Evolutionary conservation across 2,113 vertebrate genomes (phyloP), one percentile per base, ranked within the genome.

Genomic region (Erpornis zantholeuca): DNA sequence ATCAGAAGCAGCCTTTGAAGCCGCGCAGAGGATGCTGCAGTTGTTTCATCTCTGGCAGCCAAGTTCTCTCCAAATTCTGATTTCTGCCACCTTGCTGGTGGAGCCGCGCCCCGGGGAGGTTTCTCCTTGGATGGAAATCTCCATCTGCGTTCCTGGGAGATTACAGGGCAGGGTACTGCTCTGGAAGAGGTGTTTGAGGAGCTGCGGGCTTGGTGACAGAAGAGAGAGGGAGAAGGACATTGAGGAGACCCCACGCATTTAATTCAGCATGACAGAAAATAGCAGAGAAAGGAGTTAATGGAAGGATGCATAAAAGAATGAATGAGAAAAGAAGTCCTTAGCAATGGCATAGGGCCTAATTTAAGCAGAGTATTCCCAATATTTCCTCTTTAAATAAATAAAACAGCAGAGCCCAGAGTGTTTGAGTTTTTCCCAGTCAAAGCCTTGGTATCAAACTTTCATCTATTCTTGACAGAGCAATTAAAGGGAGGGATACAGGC

Each of bases 391-490:
- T 72, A 82, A 87, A 92, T 82, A 87, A 84, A 60, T 89, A 87
- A 76, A 64, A 85, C 81, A 91, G 85, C 90, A 76, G 73, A 92
- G 29, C 78, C 80, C 64, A 42, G 81, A 80, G 68, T 66, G 54
- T 82, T 96, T 94, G 71, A 86, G 60, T 78, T 81, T 79, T 54
- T 90, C 81, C 54, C 78, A 92, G 94, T 75, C 90, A 84, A 96
- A 94, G 93, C 87, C 33, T 57, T 24, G 7, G 81, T 54, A 90
- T 96, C 85, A 83, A 94, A 88, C 93, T 96, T 97, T 94, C 94
- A 97, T 97, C 83, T 96, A 0, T 68, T 84, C 90, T 96, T 96
- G 57, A 66, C 21, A 52, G 95, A 94, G 96, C 95, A 97, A 95
- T 97, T 97, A 96, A 94, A 95, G 81, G 80, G 93, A 96, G 81